Conservation (phyloP, 2,888 invertebrate genomes). For the Napeogenes inachia region DNA sequence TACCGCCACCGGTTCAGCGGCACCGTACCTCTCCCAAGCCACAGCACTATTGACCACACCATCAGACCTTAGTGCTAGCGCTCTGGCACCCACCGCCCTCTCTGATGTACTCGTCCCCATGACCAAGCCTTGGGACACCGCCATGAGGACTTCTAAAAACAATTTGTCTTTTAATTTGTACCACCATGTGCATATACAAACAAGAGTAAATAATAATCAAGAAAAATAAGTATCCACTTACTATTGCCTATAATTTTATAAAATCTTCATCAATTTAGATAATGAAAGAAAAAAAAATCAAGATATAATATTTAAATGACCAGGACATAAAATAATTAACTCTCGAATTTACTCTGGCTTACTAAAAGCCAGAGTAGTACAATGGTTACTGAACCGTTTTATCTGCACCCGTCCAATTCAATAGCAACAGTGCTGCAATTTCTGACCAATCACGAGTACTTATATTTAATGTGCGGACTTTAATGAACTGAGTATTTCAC, state of each 20-base stretch:
- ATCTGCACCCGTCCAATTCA: not conserved
- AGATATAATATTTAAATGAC: not conserved
- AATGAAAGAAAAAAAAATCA: too few relatives aligned
- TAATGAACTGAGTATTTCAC: not conserved
- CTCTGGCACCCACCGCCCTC: conserved; percentile 77
- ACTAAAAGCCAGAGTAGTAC: not conserved
- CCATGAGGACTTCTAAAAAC: conserved; percentile 81
- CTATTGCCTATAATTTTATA: not conserved
- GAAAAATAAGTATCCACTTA: not conserved
- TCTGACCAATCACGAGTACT: not conserved
- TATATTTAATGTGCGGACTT: not conserved
- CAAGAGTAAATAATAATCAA: not conserved
- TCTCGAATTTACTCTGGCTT: not conserved
- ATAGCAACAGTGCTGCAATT: not conserved
- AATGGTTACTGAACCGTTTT: conserved; percentile 6
- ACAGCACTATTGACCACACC: conserved; percentile 62
- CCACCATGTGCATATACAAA: too few relatives aligned
- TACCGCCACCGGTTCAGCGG: conserved; percentile 64
- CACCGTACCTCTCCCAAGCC: conserved; percentile 62
- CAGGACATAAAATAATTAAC: conserved; percentile 1
- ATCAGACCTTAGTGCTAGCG: conserved; percentile 55
- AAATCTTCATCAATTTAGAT: not conserved
- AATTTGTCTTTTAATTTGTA: not conserved
- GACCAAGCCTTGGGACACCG: conserved; percentile 84
- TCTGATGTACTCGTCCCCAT: conserved; percentile 64